Evolutionary conservation across 2,797 vertebrate genomes (phyloP).

Genomic region (Rhinoraja longicauda): DNA sequence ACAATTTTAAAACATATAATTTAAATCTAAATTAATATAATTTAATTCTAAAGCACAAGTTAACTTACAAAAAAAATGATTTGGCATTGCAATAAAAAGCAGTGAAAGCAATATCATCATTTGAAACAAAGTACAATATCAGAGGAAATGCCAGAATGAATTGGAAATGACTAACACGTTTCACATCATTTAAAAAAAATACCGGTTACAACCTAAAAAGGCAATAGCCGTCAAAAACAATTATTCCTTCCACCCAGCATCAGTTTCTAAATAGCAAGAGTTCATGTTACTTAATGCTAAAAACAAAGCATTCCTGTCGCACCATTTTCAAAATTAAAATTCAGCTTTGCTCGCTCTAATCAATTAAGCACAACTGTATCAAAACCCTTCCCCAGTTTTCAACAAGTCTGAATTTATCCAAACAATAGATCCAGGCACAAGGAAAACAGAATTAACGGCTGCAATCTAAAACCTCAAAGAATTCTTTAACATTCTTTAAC

Average conservation of each 20-base stretch:
- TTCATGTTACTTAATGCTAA: background rate
- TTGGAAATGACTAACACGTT: background rate
- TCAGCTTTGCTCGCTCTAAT: background rate
- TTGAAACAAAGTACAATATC: background rate
- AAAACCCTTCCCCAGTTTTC: background rate
- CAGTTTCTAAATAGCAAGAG: background rate
- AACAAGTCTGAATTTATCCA: background rate
- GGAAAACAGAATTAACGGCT: background rate
- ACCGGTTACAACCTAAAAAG: no score
- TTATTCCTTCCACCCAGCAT: background rate
- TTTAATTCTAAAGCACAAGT: background rate
- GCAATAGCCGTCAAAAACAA: no score
- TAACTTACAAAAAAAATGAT: background rate
- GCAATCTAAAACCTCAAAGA: background rate
- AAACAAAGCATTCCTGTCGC: background rate
- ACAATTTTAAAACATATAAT: no score
- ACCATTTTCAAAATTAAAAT: background rate
- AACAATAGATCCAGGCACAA: background rate
- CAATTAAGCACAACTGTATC: background rate
- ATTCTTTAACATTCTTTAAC: slow-evolving; percentile 17
- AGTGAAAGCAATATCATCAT: background rate
- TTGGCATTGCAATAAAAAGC: no score
- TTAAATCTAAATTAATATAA: no score
- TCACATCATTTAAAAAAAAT: background rate
- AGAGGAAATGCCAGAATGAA: background rate